Evolutionary conservation across 2,888 invertebrate species (phyloP), one percentile per base, ranked within the genome.

Genomic region (Drosophila paucipuncta): DNA sequence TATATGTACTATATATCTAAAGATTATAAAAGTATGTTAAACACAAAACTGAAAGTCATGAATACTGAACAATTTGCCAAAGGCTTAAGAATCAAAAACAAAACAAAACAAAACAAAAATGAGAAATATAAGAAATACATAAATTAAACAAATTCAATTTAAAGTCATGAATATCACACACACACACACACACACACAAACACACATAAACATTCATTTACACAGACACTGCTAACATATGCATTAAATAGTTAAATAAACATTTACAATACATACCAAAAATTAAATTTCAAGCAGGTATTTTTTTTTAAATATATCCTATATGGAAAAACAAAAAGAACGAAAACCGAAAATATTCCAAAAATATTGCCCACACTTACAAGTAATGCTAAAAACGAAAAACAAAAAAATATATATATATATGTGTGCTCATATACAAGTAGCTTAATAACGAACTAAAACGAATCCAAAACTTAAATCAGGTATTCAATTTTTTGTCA

Each of bases 401-500:
- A 62, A 52, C 49, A 54, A 39, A 28, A 50, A 57, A 25, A 43
- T 35, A 22, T 22, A 57, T 55, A 25, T 18, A 55, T 55, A 30
- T 28, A 30, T 70, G 73, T 73, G 79, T 87, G 85, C 85, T 85
- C 89, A 89, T 86, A 65, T 81, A 79, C 81, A 83, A 69, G 74
- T 84, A 84, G 85, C 75, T 74, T 83, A 83, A 73, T 64, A 81
- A 73, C 68, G 65, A 73, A 82, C 71, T 78, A 85, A 89, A 77
- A 84, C 90, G 90, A 85, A 85, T 85, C 85, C 90, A 85, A 85
- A 85, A 85, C 89, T 85, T 87, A 89, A 84, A 85, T 85, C 85
- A 85, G 85, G 85, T 85, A 85, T 85, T 85, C 87, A 89, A 70
- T 82, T 89, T 85, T 89, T 86, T 89, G 82, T 81, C 87, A 82